A percentile compares a stretch with the other conserved stretches of the same genome.
These are phyloP conservation scores for Myathropa florea DNA, from an alignment of 2,888 invertebrate species.

Conservation along the genomic window DNA sequence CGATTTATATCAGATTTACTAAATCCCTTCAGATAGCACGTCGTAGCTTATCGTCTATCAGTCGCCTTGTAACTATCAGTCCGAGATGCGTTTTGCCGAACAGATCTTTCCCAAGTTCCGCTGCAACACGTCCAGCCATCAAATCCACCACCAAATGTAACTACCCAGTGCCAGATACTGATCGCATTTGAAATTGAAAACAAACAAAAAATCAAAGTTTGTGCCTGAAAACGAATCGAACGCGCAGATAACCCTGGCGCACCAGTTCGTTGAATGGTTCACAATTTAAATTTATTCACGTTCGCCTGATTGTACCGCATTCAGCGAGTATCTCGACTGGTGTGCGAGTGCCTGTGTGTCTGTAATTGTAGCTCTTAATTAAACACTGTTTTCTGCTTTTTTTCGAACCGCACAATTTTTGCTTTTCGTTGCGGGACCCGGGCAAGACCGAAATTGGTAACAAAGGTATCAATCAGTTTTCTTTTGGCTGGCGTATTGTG, in stretches of 20 bases:
- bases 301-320: neutral
- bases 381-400: conserved; percentile 36
- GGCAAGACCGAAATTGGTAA: conserved; percentile 45
- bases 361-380: conserved; percentile 38
- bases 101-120: neutral
- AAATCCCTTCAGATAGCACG: neutral
- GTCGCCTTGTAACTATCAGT: neutral
- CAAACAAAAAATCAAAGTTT: neutral
- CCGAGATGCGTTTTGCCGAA: neutral
- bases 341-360: conserved; percentile 10
- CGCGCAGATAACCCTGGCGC: neutral
- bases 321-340: neutral
- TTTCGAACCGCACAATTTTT: neutral
- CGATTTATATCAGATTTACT: neutral
- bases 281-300: conserved; percentile 35
- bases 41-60: neutral
- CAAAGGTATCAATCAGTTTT: conserved; percentile 52
- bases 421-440: neutral
- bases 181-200: neutral
- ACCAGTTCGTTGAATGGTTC: neutral
- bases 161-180: neutral
- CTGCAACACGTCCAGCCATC: neutral
- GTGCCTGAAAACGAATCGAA: neutral
- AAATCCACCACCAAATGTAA: neutral
- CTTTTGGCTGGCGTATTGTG: conserved; percentile 56